Evolutionary conservation across 2,113 vertebrate genomes (phyloP).

Genomic region (Bos javanicus): DNA sequence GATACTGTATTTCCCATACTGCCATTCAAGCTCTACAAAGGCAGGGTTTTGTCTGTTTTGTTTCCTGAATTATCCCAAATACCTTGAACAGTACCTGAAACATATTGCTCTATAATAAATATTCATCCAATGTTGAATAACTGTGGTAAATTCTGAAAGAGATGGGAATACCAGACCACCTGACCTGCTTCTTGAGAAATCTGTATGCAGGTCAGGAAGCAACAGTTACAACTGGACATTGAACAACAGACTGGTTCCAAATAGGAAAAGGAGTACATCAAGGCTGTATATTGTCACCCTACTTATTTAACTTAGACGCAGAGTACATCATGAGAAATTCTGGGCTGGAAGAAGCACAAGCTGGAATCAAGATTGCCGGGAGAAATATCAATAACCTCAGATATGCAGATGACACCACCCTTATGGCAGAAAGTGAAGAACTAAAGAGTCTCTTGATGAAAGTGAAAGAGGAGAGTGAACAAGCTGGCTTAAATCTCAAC

Average conservation of each 20-base stretch:
- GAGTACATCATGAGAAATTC: neutral
- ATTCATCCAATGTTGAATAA: neutral
- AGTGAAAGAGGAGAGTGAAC: no score
- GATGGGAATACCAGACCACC: neutral
- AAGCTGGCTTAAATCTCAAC: no score
- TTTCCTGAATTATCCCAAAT: neutral
- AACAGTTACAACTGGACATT: neutral
- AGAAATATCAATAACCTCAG: neutral
- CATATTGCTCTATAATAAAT: neutral
- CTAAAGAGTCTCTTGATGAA: no score
- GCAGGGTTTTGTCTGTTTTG: neutral
- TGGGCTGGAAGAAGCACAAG: neutral
- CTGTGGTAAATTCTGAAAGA: neutral
- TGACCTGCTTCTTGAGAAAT: neutral
- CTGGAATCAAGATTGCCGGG: neutral
- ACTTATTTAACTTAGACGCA: neutral
- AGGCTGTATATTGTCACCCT: neutral
- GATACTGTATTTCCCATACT: neutral
- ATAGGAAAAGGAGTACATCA: accelerated
- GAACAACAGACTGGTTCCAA: neutral
- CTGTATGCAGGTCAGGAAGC: neutral
- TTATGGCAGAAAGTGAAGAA: neutral
- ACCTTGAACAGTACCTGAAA: neutral
- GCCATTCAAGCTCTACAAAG: neutral
- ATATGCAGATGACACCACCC: neutral